Base-by-base conservation (phyloP, 1,140 invertebrate genomes). In the Brachionus koreanus region DNA sequence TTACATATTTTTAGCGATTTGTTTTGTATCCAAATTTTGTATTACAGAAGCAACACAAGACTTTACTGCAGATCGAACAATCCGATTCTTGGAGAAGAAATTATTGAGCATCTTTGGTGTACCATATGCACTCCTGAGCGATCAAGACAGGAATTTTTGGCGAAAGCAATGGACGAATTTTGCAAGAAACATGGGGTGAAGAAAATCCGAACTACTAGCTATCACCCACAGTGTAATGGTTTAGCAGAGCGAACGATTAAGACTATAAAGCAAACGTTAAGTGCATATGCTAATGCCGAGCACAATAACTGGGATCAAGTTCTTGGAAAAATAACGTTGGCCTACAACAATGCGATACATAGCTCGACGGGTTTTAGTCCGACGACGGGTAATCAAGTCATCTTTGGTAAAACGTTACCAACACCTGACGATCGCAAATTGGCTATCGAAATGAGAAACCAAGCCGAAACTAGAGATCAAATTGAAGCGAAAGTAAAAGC, bases 1-100 rank as follows among this genome's bases (percentile, higher is more conserved):
- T 13, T 84, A 85, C 29, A 83, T 87, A 25, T 37, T 86, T 6
- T 83, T 85, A 19, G 69, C 84, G 0, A 83, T 83, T 2, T 85
- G 87, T 76, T 86, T 86, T 81, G 85, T 85, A 13, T 86, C 87
- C 3, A 85, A 86, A 77, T 88, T 79, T 69, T 65, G 83, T 4
- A 84, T 86, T 42, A 84, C 84, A 10, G 82, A 67, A 82, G 67
- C 86, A 3, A 29, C 86, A 7, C 81, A 61, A 19, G 81, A 84
- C 74, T 12, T n/a, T 6, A 67, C 16, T n/a, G 46, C 77, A 29
- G 29, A 37, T 7, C 29, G 25, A 9, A 63, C 49, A 33, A 39
- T 63, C 19, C 10, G 16, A 9, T 19, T 43, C 12, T 3, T 19
- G 25, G 7, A 23, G 19, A 39, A n/a, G 7, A 39, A 25, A 29